Percentiles rank a stretch among this genome's conserved stretches.
These are phyloP conservation scores for Micronisus gabar DNA, from an alignment of 2,113 vertebrate genomes.

Conservation along the genomic window DNA sequence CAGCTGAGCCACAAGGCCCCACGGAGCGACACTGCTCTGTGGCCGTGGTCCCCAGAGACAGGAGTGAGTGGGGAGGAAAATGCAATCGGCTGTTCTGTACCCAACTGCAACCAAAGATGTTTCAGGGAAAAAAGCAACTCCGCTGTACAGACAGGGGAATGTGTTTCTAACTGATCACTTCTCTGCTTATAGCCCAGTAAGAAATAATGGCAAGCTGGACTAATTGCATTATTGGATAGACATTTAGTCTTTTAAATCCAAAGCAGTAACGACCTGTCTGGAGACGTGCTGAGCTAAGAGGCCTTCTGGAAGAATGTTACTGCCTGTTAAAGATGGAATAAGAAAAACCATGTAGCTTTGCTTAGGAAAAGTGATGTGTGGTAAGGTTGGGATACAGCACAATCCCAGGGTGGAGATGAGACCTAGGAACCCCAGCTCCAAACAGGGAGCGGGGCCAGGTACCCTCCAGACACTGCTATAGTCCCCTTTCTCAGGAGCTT, in stretches of 20 bases:
- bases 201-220: constrained; percentile 7
- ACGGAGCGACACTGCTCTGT: fast-evolving
- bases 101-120: neutral
- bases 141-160: fast-evolving
- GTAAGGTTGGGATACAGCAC: neutral
- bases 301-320: neutral
- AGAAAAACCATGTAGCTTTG: neutral
- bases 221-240: constrained; percentile 55
- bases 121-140: neutral
- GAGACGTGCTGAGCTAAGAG: neutral
- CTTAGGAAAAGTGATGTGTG: neutral
- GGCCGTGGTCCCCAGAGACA: too few species aligned
- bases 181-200: neutral
- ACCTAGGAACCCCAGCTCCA: neutral
- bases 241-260: constrained; percentile 54
- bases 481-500: neutral
- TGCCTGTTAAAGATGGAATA: neutral
- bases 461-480: neutral
- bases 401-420: neutral
- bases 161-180: neutral
- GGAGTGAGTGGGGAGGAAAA: neutral
- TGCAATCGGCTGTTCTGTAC: neutral
- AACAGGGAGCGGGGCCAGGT: neutral
- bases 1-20: neutral
- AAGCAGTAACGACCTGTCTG: constrained; percentile 16